These are phyloP conservation scores for Lymantria dispar DNA, from an alignment of 2,888 invertebrate species.

Conservation along the genomic window DNA sequence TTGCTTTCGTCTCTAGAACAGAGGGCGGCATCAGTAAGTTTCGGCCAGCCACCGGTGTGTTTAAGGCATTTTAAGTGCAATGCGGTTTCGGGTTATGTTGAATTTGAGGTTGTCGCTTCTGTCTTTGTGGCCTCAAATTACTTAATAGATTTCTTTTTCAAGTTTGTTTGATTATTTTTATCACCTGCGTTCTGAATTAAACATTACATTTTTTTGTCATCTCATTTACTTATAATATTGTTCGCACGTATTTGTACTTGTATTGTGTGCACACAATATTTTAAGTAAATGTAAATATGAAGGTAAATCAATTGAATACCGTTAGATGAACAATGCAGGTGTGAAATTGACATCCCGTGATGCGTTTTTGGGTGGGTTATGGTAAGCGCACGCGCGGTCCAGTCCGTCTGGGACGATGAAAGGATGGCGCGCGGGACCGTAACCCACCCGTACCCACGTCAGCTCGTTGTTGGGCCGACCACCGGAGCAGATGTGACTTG, in stretches of 20 bases:
- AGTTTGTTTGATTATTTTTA: slow-evolving; percentile 3
- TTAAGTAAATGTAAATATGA: slow-evolving; percentile 44
- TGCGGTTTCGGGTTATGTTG: slow-evolving; percentile 64
- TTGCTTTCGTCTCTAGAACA: slow-evolving; percentile 79
- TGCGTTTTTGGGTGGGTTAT: too few species aligned
- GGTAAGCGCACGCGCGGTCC: too few species aligned
- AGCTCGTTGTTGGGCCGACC: too few species aligned
- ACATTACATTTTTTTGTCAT: not conserved
- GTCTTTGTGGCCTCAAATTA: slow-evolving; percentile 43
- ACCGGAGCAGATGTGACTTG: too few species aligned
- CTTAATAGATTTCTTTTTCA: slow-evolving; percentile 15
- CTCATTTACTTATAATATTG: not conserved
- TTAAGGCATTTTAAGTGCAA: slow-evolving; percentile 66
- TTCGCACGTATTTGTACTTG: slow-evolving; percentile 6
- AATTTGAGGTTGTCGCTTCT: slow-evolving; percentile 50
- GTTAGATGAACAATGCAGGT: slow-evolving; percentile 48
- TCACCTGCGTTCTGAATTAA: not conserved
- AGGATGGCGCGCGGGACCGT: too few species aligned
- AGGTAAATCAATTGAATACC: slow-evolving; percentile 42
- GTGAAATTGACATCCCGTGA: slow-evolving; percentile 22
- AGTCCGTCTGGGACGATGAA: too few species aligned
- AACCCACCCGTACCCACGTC: too few species aligned
- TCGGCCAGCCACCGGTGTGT: slow-evolving; percentile 65
- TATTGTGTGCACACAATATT: slow-evolving; percentile 38
- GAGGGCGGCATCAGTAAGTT: slow-evolving; percentile 66